Conservation (phyloP, 1,140 invertebrate genomes). For the Cydia strobilella region DNA sequence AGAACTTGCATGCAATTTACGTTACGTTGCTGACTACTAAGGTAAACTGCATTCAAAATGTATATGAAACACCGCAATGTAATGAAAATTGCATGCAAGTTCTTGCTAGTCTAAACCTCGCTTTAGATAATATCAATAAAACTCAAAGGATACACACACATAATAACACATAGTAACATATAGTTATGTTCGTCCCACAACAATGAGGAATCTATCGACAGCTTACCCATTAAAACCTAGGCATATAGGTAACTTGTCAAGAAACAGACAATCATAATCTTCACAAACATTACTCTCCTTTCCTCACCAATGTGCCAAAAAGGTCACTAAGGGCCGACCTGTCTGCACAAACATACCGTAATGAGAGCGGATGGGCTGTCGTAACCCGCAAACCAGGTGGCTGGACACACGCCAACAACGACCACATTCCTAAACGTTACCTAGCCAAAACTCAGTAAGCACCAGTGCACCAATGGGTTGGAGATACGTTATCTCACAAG, state of each 20-base stretch:
- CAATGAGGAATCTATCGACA: no score
- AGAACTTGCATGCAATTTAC: no score
- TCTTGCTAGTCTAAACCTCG: no score
- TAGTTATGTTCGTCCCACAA: no score
- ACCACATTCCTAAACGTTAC: background rate
- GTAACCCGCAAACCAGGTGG: background rate
- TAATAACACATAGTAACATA: no score
- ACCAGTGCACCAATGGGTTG: background rate
- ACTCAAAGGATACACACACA: no score
- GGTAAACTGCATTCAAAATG: no score
- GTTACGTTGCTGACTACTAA: no score
- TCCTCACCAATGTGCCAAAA: background rate
- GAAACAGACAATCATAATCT: background rate
- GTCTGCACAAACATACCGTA: background rate
- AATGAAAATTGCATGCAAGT: no score
- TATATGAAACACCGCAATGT: no score
- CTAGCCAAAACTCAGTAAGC: background rate
- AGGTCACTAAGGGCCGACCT: constrained; percentile 12
- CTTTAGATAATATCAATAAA: no score
- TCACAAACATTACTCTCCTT: background rate
- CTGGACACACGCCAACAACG: background rate
- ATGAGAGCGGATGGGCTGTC: background rate
- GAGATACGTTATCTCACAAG: background rate
- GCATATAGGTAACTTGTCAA: background rate
- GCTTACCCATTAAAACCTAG: background rate